Base-by-base conservation (phyloP, 2,797 vertebrate species). In the Numenius phaeopus region DNA sequence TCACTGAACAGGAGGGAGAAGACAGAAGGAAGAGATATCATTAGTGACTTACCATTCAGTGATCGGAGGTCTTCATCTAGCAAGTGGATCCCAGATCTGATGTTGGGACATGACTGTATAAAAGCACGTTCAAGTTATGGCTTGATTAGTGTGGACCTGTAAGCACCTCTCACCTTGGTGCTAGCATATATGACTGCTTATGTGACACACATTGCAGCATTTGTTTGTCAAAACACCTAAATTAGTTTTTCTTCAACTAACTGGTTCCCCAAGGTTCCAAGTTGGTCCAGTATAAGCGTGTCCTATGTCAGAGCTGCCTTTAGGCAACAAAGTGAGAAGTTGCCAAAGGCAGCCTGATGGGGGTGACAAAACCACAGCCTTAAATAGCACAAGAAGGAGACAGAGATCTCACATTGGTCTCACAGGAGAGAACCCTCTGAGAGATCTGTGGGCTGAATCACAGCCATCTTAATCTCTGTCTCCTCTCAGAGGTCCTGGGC, bases 21-120 rank as follows among this genome's bases (percentile, higher is more conserved):
- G 49, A 39, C 10, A 78, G 34, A 88, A 90, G 40, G 30, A 85
- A 77, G 76, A 40, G 8, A 7, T 27, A 46, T 39, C 46, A 42
- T 24, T 78, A 30, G 24, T 40, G 34, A 95, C 97, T 98, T 92
- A 98, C 98, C 95, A 30, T 96, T 97, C 77, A 97, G 93, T 39
- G 75, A 67, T n/a, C 0, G 94, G 69, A 98, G 83, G 23, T 98
- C 95, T 84, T 69, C 70, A 29, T 97, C 96, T 83, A 98, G 89
- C 8, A 54, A 0, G 44, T 96, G 96, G 46, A 98, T 96, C 37
- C 96, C 96, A 22, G 70, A 83, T 50, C 54, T 87, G 94, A 98
- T 94, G 32, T 97, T 97, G 62, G 98, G 97, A 93, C 98, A 98
- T 39, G 98, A 96, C 98, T 98, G 69, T 61, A 77, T 52, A 80